Percentiles rank a stretch among this genome's conserved stretches.
Conservation (phyloP, 2,113 vertebrate species). For the Dolichotis patagonum region DNA sequence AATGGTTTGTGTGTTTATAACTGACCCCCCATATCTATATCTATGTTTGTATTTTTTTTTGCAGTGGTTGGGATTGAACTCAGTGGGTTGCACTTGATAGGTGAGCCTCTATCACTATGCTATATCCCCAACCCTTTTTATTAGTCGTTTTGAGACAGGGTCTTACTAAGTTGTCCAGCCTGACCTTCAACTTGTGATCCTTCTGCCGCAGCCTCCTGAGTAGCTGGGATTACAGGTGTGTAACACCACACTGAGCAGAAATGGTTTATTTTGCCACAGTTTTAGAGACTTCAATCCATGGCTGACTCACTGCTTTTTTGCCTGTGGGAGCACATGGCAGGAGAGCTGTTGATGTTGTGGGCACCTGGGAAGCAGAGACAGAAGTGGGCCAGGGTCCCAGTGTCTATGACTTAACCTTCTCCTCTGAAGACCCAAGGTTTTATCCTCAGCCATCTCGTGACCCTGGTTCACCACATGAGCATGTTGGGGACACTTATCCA, state of each 20-base stretch:
- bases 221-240: not conserved
- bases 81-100: not conserved
- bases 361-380: not conserved
- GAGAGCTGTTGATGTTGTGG: too few species aligned
- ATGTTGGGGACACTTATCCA: too few species aligned
- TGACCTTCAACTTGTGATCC: not conserved
- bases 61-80: not conserved
- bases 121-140: not conserved
- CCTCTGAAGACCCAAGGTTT: not conserved
- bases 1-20: not conserved
- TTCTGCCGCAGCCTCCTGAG: not conserved
- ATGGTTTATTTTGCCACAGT: not conserved
- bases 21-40: too few species aligned
- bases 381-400: not conserved
- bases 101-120: not conserved
- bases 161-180: not conserved
- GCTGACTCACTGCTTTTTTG: not conserved
- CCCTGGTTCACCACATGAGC: too few species aligned
- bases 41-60: not conserved
- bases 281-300: not conserved
- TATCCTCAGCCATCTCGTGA: not conserved
- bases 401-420: not conserved
- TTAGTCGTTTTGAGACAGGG: not conserved
- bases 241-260: not conserved
- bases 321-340: not conserved